Evolutionary conservation across 2,113 vertebrate genomes (phyloP), one percentile per base, ranked within the genome.

Genomic region (Cervus canadensis): DNA sequence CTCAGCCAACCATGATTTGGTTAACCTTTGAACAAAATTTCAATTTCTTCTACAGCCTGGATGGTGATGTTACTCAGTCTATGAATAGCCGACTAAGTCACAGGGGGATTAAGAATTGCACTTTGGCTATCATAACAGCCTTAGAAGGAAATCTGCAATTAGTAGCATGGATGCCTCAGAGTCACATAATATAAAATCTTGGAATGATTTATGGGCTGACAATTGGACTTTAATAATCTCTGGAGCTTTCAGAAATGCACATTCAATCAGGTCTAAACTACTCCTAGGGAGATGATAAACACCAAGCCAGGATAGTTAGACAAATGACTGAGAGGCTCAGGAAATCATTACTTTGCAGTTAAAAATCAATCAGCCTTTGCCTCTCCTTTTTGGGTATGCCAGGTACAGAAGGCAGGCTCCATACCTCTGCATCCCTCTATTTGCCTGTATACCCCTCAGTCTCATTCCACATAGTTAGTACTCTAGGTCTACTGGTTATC

Each of bases 181-280:
- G 86, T 96, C 97, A 94, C 2, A 12, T 96, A 98, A 95, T 83
- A 91, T 91, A 96, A 96, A 98, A 97, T 84, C 60, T 94, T 94
- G 56, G 85, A 78, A 89, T 97, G 97, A 97, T 97, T 89, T 95
- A 98, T 98, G 62, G 52, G 87, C 89, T 96, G 95, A 97, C 96
- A 96, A 96, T 93, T 83, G 83, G 91, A 79, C 91, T 95, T 97
- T 97, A 98, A 97, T 98, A 95, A 96, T 98, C 93, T 95, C 91
- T 92, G 74, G 89, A 94, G 96, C 83, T 98, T 98, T 91, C 87
- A 93, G 83, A 94, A 96, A 93, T 84, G 84, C 79, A 93, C 95
- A 92, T 97, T 97, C 94, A 95, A 96, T 98, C 97, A 97, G 97
- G 79, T 87, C 87, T 86, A 95, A 74, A 74, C 91, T 60, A 56